phyloP scores from a whole-genome alignment of 2,888 invertebrate genomes.

The Cantharis lateralis region DNA sequence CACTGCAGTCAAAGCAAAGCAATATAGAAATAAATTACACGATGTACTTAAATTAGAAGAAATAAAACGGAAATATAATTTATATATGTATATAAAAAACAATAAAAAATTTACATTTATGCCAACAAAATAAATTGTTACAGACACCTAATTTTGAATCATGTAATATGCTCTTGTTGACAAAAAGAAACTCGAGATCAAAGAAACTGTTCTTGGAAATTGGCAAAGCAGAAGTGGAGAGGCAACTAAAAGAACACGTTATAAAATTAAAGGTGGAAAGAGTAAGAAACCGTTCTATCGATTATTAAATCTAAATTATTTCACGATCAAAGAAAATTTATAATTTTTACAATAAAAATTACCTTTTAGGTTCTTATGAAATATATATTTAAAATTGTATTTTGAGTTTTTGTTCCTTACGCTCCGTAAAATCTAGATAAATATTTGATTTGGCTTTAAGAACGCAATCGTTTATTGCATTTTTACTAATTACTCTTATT shows the following conservation, averaged over 20 bases:
- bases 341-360: neutral
- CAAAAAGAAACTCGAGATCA: slow-evolving; percentile 16
- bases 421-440: neutral
- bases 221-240: slow-evolving; percentile 17
- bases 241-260: slow-evolving; percentile 7
- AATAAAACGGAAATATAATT: neutral
- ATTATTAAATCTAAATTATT: slow-evolving; percentile 4
- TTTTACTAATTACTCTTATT: neutral
- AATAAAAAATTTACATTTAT: neutral
- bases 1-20: too few species aligned
- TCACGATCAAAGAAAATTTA: neutral
- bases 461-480: neutral
- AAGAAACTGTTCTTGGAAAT: slow-evolving; percentile 22
- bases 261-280: slow-evolving; percentile 8
- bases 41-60: neutral
- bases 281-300: neutral
- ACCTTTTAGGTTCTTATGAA: neutral
- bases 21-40: too few species aligned
- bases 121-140: neutral
- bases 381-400: neutral
- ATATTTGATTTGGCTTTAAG: neutral
- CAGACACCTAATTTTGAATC: neutral
- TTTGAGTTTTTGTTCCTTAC: neutral
- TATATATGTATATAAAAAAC: neutral
- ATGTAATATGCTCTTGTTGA: neutral